A percentile compares a stretch with the other conserved stretches of the same genome.
phyloP scores from a whole-genome alignment of 2,113 vertebrate species.

The Scomber japonicus region DNA sequence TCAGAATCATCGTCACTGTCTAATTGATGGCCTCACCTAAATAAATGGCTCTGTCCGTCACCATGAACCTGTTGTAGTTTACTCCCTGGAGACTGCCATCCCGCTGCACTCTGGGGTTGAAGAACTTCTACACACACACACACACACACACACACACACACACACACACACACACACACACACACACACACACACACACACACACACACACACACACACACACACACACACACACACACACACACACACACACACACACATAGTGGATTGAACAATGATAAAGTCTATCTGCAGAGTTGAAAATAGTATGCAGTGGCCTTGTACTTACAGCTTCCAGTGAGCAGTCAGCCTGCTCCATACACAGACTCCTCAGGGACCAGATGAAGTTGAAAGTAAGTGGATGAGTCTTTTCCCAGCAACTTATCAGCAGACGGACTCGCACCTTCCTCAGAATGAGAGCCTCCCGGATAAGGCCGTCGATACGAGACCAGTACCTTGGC shows the following conservation, averaged over 20 bases:
- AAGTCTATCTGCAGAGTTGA: neutral
- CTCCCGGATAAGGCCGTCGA: constrained; percentile 93
- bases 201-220: constrained; percentile 47
- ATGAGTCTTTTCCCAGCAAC: constrained; percentile 93
- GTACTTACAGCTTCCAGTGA: constrained; percentile 94
- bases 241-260: constrained; percentile 25
- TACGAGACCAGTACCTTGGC: constrained; percentile 94
- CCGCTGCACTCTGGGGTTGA: constrained; percentile 88
- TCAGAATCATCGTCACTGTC: neutral
- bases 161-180: constrained; percentile 57
- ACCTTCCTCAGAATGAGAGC: constrained; percentile 91
- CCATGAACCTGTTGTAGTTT: constrained; percentile 96
- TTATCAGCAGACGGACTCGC: constrained; percentile 92
- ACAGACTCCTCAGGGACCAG: constrained; percentile 95
- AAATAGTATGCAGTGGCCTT: constrained; percentile 1
- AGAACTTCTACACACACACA: constrained; percentile 90
- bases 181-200: constrained; percentile 34
- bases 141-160: constrained; percentile 32
- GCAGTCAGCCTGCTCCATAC: constrained; percentile 91
- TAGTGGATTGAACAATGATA: neutral
- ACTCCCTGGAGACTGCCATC: constrained; percentile 87
- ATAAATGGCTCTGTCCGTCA: constrained; percentile 93
- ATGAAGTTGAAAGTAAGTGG: constrained; percentile 95
- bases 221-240: constrained; percentile 48
- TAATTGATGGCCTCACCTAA: constrained; percentile 87